Base-by-base conservation (phyloP, 2,888 invertebrate species). In the Thecocarcelia acutangulata region DNA sequence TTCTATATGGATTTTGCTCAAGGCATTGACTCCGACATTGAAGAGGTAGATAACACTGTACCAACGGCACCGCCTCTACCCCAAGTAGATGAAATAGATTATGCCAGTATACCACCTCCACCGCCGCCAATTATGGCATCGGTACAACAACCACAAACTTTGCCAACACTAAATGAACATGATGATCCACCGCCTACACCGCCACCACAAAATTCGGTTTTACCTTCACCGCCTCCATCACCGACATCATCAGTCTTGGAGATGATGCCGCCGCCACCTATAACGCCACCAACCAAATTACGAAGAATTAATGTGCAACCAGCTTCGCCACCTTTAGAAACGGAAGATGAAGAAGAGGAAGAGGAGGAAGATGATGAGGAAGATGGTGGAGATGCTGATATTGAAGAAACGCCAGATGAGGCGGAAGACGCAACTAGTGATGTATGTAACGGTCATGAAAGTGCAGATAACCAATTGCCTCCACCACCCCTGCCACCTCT, bases 1-100 rank as follows among this genome's bases (percentile, higher is more conserved):
- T 96, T 96, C 90, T 96, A 96, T 88, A 96, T 96, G 96, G 96
- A 96, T 91, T 96, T 96, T 89, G 96, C 96, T 87, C 96, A 95
- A 92, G 96, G 96, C 80, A 96, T 96, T 89, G 96, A 96, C 91
- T 96, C 96, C 19, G 96, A 97, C 89, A 96, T 96, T 87, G 96
- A 96, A 90, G 96, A 96, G 91, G 95, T 96, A 88, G 92, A 93
- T 72, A 94, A 95, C 56, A 94, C 94, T 72, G 93, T 94, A 61
- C 84, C 85, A 40, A 85, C 85, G n/a, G 85, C 85, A 21, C 84
- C 83, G 6, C 84, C 84, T 6, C 69, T 85, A 40, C 85, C 84
- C 0, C 83, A 83, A 56, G 82, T 82, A 40, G 80, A 77, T 19
- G 85, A 70, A 13, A 77, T 85, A 5, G 74, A 84, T 4, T 80